These are phyloP conservation scores for Tauraco erythrolophus DNA, from an alignment of 2,113 vertebrate species.

Conservation along the genomic window DNA sequence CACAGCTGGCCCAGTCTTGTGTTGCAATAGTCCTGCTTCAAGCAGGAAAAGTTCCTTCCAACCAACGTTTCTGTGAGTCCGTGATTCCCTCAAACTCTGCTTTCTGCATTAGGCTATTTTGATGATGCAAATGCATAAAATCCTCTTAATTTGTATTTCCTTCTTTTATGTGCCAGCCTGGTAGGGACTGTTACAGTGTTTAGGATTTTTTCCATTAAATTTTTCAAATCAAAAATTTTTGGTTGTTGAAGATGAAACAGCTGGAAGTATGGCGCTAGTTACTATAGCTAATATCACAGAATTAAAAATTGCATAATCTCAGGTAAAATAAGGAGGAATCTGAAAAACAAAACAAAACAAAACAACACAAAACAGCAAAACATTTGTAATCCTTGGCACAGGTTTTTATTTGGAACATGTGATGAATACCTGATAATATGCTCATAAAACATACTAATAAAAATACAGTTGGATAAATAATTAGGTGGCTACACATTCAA, in stretches of 20 bases:
- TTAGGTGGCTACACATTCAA: not conserved
- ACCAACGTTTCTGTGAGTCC: not conserved
- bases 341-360: not conserved
- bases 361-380: no score
- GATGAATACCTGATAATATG: not conserved
- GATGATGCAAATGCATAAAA: not conserved
- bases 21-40: not conserved
- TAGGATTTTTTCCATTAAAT: not conserved
- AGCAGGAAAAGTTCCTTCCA: not conserved
- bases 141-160: not conserved
- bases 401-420: not conserved
- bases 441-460: not conserved
- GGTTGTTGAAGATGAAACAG: not conserved
- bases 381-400: not conserved
- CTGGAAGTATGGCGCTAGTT: not conserved
- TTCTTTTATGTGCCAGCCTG: not conserved
- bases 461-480: not conserved
- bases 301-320: not conserved
- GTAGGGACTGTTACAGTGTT: rapidly evolving
- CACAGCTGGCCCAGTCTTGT: not conserved
- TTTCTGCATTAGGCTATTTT: not conserved
- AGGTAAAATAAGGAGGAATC: not conserved
- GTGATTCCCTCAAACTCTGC: not conserved
- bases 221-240: not conserved
- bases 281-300: not conserved